These are phyloP conservation scores for Eulimnadia texana DNA, from an alignment of 1,140 invertebrate species.

Conservation along the genomic window DNA sequence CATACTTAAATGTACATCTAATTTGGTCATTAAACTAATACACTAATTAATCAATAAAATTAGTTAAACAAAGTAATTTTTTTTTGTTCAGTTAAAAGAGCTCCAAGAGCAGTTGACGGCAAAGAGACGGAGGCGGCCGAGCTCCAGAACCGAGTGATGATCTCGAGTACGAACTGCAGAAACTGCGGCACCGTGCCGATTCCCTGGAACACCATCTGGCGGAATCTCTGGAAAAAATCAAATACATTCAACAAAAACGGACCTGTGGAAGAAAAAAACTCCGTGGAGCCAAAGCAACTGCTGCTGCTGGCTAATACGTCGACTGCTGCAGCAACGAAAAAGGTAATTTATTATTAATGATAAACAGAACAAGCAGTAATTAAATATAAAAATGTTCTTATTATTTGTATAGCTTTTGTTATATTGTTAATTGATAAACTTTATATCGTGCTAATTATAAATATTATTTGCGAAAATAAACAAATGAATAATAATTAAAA, in stretches of 20 bases:
- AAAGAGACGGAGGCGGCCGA: slow-evolving; percentile 89
- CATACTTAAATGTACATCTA: too few relatives aligned
- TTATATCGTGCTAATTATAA: too few relatives aligned
- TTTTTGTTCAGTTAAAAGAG: slow-evolving; percentile 52
- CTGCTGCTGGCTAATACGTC: too few relatives aligned
- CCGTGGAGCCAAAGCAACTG: slow-evolving; percentile 31
- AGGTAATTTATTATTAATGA: too few relatives aligned
- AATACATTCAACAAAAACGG: slow-evolving; percentile 62
- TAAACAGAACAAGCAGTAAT: too few relatives aligned
- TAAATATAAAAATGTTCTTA: too few relatives aligned
- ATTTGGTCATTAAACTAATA: too few relatives aligned
- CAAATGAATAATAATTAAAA: too few relatives aligned
- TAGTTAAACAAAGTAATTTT: neutral
- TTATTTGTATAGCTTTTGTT: too few relatives aligned
- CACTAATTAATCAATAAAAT: too few relatives aligned
- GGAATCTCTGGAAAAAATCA: slow-evolving; percentile 78
- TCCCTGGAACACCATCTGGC: slow-evolving; percentile 79
- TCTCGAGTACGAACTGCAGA: slow-evolving; percentile 81
- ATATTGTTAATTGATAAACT: too few relatives aligned
- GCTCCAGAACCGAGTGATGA: slow-evolving; percentile 92
- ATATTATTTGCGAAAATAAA: too few relatives aligned
- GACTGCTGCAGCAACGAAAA: slow-evolving; percentile 46
- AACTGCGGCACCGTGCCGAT: slow-evolving; percentile 71
- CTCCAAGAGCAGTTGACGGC: slow-evolving; percentile 75
- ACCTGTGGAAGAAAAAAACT: slow-evolving; percentile 40